A percentile compares a stretch with the other conserved stretches of the same genome.
These are phyloP conservation scores for Parnassius smintheus DNA, from an alignment of 2,888 invertebrate species.

Conservation along the genomic window DNA sequence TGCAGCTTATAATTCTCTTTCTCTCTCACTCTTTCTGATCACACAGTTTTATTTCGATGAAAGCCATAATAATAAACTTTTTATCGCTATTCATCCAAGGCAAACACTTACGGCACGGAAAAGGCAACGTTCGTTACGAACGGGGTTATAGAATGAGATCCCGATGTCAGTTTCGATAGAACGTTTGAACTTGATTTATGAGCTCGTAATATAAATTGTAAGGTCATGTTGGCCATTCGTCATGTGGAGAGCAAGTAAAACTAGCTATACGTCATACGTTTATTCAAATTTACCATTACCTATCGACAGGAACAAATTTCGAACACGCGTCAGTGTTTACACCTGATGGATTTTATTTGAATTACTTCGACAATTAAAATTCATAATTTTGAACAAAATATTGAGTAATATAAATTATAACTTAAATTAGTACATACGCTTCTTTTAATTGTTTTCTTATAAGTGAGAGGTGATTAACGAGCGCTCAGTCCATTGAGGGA, in stretches of 20 bases:
- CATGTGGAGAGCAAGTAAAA: constrained; percentile 64
- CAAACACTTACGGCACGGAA: constrained; percentile 61
- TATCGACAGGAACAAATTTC: constrained; percentile 52
- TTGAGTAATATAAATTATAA: no score
- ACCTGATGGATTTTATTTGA: constrained; percentile 5
- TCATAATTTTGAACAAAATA: no score
- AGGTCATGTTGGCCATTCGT: constrained; percentile 71
- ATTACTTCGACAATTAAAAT: no score
- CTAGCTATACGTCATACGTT: constrained; percentile 61
- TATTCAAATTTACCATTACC: constrained; percentile 42
- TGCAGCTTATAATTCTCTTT: constrained; percentile 33
- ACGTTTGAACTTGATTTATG: constrained; percentile 71
- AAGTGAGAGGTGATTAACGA: no score
- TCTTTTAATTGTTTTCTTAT: no score
- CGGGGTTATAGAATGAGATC: constrained; percentile 21
- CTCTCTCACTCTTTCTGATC: constrained; percentile 64
- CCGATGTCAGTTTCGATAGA: constrained; percentile 72
- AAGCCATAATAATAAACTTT: constrained; percentile 76
- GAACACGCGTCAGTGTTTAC: constrained; percentile 27
- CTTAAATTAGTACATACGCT: no score
- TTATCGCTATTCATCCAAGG: constrained; percentile 70
- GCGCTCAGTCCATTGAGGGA: no score
- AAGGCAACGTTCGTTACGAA: constrained; percentile 47
- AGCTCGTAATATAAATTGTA: constrained; percentile 62
- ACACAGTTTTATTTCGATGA: constrained; percentile 73